Percentiles rank a stretch among this genome's conserved stretches.
These are phyloP conservation scores for Scaptomyza polygonia DNA, from an alignment of 2,888 invertebrate genomes.

Conservation along the genomic window DNA sequence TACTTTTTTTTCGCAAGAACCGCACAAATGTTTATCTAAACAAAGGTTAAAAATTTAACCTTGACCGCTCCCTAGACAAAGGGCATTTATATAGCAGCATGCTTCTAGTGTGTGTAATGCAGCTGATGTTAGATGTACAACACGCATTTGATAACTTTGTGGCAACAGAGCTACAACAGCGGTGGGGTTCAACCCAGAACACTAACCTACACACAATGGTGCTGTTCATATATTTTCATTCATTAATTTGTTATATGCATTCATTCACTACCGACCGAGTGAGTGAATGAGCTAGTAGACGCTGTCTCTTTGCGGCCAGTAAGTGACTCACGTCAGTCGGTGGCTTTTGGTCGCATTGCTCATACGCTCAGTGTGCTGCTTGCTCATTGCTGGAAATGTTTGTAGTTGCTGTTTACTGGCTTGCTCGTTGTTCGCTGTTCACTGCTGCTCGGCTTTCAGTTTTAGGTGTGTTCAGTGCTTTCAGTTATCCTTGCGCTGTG, in stretches of 20 bases:
- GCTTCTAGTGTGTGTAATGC: conserved; percentile 18
- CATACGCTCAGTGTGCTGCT: conserved; percentile 67
- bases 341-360: conserved; percentile 64
- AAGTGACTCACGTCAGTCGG: conserved; percentile 40
- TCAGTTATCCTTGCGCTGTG: conserved; percentile 78
- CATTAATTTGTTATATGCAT: conserved; percentile 68
- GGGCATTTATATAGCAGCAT: conserved; percentile 51
- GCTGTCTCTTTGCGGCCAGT: conserved; percentile 20
- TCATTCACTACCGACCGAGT: conserved; percentile 36
- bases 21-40: conserved; percentile 37
- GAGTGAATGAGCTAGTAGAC: too few relatives aligned
- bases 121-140: neutral
- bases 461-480: conserved; percentile 27
- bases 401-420: neutral
- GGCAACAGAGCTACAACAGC: conserved; percentile 42
- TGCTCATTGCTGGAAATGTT: conserved; percentile 38
- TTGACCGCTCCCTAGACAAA: conserved; percentile 41
- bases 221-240: conserved; percentile 54
- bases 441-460: conserved; percentile 39
- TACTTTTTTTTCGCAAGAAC: too few relatives aligned
- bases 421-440: conserved; percentile 43
- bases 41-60: conserved; percentile 30
- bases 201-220: conserved; percentile 26
- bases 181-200: conserved; percentile 10
- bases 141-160: conserved; percentile 41